phyloP scores from a whole-genome alignment of 2,113 vertebrate genomes.

The Opisthocomus hoazin region DNA sequence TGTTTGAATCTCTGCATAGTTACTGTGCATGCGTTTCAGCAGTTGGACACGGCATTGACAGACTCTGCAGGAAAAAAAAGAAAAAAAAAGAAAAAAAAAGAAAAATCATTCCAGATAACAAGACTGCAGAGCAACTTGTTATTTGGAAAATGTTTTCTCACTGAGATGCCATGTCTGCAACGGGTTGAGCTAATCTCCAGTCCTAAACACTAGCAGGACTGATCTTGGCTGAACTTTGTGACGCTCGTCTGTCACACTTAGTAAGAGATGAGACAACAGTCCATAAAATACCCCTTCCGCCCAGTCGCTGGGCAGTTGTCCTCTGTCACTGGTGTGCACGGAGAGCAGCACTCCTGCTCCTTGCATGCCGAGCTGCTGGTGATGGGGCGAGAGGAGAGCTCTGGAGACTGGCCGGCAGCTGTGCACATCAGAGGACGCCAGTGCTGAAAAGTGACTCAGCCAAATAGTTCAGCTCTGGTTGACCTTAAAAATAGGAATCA shows the following conservation, averaged over 20 bases:
- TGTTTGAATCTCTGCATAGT: neutral
- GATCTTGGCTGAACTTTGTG: constrained; percentile 23
- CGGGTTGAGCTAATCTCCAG: neutral
- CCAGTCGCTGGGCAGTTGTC: neutral
- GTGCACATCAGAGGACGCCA: neutral
- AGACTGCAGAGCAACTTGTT: neutral
- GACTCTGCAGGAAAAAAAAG: neutral
- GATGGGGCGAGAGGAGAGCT: neutral
- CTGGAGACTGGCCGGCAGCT: neutral
- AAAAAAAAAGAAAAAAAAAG: no score
- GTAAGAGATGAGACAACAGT: neutral
- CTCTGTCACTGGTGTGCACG: neutral
- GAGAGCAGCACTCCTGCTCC: neutral
- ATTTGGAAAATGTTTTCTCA: constrained; percentile 4
- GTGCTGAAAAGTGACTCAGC: neutral
- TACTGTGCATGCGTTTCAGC: neutral
- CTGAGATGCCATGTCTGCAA: neutral
- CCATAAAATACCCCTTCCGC: neutral
- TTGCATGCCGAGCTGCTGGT: fast-evolving
- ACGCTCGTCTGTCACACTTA: neutral
- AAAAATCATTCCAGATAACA: neutral
- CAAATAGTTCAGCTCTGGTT: neutral
- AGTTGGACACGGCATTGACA: neutral
- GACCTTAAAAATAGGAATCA: neutral
- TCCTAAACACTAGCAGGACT: neutral